Percentiles rank a stretch among this genome's conserved stretches.
These are phyloP conservation scores for Nyleta sp. DNA, from an alignment of 2,888 invertebrate genomes.

Conservation along the genomic window DNA sequence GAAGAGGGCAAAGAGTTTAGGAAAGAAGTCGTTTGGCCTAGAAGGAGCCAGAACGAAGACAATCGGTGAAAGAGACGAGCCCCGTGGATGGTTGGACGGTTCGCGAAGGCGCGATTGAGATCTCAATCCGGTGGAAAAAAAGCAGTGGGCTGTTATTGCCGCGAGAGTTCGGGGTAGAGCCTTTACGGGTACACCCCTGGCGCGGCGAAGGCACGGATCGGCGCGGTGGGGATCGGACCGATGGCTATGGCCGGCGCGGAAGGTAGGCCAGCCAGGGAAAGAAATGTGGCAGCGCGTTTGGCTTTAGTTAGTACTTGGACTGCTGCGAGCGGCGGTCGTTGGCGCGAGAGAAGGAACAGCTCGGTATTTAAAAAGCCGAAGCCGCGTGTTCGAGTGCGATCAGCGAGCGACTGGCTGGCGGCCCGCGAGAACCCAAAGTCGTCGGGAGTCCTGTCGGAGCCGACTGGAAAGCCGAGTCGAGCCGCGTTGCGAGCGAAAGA, in stretches of 20 bases:
- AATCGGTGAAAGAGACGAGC: too few species aligned
- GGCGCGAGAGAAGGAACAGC: slow-evolving; percentile 42
- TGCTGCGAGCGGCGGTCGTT: slow-evolving; percentile 77
- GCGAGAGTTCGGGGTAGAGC: too few species aligned
- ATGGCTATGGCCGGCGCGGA: slow-evolving; percentile 80
- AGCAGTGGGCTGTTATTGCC: neutral
- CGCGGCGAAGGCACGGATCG: slow-evolving; percentile 20
- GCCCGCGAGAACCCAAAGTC: too few species aligned
- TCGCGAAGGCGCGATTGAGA: slow-evolving; percentile 54
- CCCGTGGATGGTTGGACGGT: too few species aligned
- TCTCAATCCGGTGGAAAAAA: slow-evolving; percentile 49
- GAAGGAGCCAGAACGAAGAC: too few species aligned
- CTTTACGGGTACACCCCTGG: slow-evolving; percentile 22
- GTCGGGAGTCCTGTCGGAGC: slow-evolving; percentile 30
- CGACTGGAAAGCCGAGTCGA: slow-evolving; percentile 20
- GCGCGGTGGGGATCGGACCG: slow-evolving; percentile 67
- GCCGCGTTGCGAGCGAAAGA: too few species aligned
- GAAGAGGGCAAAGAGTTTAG: too few species aligned
- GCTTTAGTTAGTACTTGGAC: slow-evolving; percentile 80
- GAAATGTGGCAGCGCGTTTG: slow-evolving; percentile 79
- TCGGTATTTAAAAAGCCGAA: slow-evolving; percentile 25
- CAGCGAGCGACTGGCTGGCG: neutral
- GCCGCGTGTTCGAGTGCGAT: slow-evolving; percentile 44
- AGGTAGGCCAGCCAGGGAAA: slow-evolving; percentile 77
- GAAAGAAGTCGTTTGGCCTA: too few species aligned